Evolutionary conservation across 1,140 invertebrate species (phyloP), one percentile per base, ranked within the genome.

Genomic region (Piezodorus guildinii): DNA sequence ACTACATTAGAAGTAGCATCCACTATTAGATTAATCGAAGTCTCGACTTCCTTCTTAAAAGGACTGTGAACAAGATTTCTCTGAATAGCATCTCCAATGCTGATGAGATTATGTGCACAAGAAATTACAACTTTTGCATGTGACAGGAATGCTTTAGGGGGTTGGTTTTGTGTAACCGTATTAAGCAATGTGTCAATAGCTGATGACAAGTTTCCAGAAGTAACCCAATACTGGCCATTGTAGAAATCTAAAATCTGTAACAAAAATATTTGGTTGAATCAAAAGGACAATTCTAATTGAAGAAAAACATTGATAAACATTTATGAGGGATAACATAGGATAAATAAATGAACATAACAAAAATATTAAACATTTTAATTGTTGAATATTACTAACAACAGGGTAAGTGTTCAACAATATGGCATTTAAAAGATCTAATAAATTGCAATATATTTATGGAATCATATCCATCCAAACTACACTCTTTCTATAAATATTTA

Each of bases 121-220:
- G 96, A 77, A 19, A 96, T 88, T 3, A 97, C 91, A 74, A 94
- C 94, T 75, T 96, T 96, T 15, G 90, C 89, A 73, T 95, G 90
- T 25, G 89, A 90, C 17, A 96, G 83, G 68, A 84, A 84, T 60
- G 83, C 86, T 75, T 92, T 91, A 0, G 94, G 93, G 12, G 92
- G 91, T 73, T 94, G 90, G 72, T 94, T 94, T 72, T 88, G 88
- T 70, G 94, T 89, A 21, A 97, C 88, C 2, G 90, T 91, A 63
- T 87, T 80, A 9, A 96, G 80, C 75, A 97, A 96, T 1, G 89
- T 90, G 72, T 94, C 91, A 65, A 96, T 93, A 14, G 92, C 89
- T 67, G 90, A 88, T 63, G 87, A 86, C 34, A 96, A 78, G 43
- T 60, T 39, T 14, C n/a, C 39, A 43, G 58, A 60, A n/a, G 16